phyloP scores from a whole-genome alignment of 1,140 invertebrate genomes.

The Danaus plexippus region DNA sequence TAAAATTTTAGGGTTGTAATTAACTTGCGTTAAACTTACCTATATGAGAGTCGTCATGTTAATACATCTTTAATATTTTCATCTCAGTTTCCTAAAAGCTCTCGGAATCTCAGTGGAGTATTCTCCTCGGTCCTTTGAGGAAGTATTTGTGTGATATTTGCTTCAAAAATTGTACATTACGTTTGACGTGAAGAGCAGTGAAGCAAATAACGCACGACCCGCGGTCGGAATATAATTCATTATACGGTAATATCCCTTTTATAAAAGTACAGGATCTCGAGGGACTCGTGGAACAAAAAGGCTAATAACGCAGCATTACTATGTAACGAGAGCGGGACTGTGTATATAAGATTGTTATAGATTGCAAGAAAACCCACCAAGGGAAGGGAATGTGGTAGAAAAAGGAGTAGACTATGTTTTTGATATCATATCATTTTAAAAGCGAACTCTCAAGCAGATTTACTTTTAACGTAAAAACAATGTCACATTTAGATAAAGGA shows the following conservation, averaged over 20 bases:
- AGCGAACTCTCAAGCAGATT: too few relatives aligned
- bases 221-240: conserved; percentile 26
- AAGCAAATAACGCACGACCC: conserved; percentile 23
- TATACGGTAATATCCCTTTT: conserved; percentile 24
- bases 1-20: too few relatives aligned
- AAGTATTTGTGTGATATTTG: conserved; percentile 9
- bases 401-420: too few relatives aligned
- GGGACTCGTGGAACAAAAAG: conserved; percentile 27
- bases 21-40: too few relatives aligned
- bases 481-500: too few relatives aligned
- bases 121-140: background rate
- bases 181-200: conserved; percentile 25
- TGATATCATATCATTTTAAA: too few relatives aligned
- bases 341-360: background rate
- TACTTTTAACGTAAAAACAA: too few relatives aligned
- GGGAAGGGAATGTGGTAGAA: too few relatives aligned
- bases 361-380: too few relatives aligned
- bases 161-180: conserved; percentile 14
- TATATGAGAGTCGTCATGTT: too few relatives aligned
- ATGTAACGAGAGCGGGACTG: conserved; percentile 4
- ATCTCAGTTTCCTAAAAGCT: conserved; percentile 11
- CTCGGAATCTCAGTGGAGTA: conserved; percentile 2
- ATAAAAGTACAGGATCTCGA: conserved; percentile 15
- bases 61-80: background rate
- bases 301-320: conserved; percentile 19